These are phyloP conservation scores for Incurvaria masculella DNA, from an alignment of 2,888 invertebrate genomes.

Conservation along the genomic window DNA sequence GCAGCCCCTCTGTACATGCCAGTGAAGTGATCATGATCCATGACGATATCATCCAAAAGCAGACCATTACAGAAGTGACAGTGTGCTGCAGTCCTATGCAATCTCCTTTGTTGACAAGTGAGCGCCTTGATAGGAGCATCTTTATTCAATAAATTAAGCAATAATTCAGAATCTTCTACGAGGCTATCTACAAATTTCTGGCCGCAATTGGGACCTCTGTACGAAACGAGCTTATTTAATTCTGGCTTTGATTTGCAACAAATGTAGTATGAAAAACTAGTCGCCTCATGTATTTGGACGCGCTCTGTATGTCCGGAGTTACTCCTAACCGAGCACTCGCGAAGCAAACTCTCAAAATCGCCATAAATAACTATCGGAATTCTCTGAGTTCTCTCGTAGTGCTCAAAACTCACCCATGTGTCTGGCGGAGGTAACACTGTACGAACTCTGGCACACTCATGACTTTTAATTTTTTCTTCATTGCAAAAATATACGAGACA, in stretches of 20 bases:
- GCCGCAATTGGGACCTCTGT: constrained; percentile 7
- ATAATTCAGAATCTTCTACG: neutral
- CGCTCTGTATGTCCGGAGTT: neutral
- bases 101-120: neutral
- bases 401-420: neutral
- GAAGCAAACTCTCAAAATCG: neutral
- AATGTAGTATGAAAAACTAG: constrained; percentile 6
- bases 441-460: too few relatives aligned
- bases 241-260: constrained; percentile 4
- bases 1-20: constrained; percentile 13
- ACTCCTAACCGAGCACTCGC: neutral
- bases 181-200: neutral
- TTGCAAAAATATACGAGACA: constrained; percentile 4
- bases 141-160: neutral
- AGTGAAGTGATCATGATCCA: constrained; percentile 13
- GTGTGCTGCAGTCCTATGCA: neutral
- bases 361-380: constrained; percentile 4
- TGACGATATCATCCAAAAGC: constrained; percentile 3
- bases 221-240: constrained; percentile 7
- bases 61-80: constrained; percentile 6
- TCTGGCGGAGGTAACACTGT: too few relatives aligned
- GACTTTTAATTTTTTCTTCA: too few relatives aligned
- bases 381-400: neutral
- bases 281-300: neutral
- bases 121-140: neutral